Evolutionary conservation across 2,888 invertebrate species (phyloP).

Genomic region (Seladonia tumulorum): DNA sequence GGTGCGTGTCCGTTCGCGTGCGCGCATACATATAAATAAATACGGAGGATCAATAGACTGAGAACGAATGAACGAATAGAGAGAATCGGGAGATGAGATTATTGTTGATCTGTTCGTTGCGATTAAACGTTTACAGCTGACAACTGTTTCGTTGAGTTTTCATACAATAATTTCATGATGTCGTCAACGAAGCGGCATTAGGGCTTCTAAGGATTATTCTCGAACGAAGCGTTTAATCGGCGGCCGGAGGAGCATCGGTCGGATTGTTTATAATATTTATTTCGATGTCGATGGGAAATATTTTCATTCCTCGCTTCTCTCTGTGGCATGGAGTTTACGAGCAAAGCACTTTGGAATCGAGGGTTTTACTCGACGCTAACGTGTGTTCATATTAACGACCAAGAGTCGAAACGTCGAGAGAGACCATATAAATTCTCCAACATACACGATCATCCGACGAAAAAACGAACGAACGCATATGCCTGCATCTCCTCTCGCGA

Average conservation of each 20-base stretch:
- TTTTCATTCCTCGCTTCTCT: constrained; percentile 19
- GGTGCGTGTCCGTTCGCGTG: constrained; percentile 6
- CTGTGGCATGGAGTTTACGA: background rate
- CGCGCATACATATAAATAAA: constrained; percentile 32
- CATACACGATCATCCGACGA: background rate
- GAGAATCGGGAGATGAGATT: constrained; percentile 44
- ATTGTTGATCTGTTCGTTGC: constrained; percentile 46
- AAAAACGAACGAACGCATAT: background rate
- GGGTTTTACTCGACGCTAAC: constrained; percentile 63
- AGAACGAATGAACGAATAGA: constrained; percentile 35
- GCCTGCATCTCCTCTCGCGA: background rate
- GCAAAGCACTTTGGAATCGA: constrained; percentile 32
- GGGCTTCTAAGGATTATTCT: too few relatives aligned
- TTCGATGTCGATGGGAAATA: constrained; percentile 21
- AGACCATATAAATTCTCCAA: constrained; percentile 11
- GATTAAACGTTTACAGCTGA: constrained; percentile 30
- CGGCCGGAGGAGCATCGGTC: constrained; percentile 12
- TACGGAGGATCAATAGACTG: constrained; percentile 51
- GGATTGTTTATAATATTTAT: constrained; percentile 9
- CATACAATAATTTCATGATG: background rate
- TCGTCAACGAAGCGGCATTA: background rate
- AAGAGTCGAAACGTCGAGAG: constrained; percentile 52
- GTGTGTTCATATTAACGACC: constrained; percentile 57
- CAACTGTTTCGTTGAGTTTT: constrained; percentile 21
- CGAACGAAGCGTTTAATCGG: constrained; percentile 3